A percentile compares a stretch with the other conserved stretches of the same genome.
Evolutionary conservation across 1,140 invertebrate species (phyloP).

Genomic region (Trachelipus rathkii): DNA sequence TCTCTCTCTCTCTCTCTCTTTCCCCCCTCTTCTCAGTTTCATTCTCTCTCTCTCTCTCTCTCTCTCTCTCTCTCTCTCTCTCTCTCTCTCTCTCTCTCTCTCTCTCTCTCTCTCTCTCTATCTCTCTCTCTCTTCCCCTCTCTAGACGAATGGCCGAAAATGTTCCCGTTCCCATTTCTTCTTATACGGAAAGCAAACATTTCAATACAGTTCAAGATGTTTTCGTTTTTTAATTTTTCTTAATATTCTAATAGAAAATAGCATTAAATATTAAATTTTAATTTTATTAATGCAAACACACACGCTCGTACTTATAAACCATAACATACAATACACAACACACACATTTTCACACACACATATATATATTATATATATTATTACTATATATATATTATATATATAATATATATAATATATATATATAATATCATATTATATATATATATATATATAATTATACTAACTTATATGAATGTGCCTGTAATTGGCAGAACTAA

Average conservation of each 20-base stretch:
- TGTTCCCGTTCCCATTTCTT: background rate
- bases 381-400: no score
- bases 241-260: background rate
- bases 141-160: background rate
- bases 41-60: background rate
- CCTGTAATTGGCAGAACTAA: no score
- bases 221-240: background rate
- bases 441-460: no score
- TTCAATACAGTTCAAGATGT: conserved; percentile 3
- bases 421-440: no score
- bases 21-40: no score
- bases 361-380: no score
- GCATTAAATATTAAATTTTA: background rate
- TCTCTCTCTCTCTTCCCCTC: background rate
- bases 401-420: no score
- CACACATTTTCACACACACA: no score
- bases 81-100: background rate
- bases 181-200: background rate
- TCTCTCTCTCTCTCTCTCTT: background rate
- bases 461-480: no score
- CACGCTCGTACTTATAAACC: no score
- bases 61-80: background rate
- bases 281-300: background rate
- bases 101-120: background rate
- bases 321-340: no score